A percentile compares a stretch with the other conserved stretches of the same genome.
phyloP scores from a whole-genome alignment of 92 coral and sea anemone genomes.

The Parazoanthus swiftii region DNA sequence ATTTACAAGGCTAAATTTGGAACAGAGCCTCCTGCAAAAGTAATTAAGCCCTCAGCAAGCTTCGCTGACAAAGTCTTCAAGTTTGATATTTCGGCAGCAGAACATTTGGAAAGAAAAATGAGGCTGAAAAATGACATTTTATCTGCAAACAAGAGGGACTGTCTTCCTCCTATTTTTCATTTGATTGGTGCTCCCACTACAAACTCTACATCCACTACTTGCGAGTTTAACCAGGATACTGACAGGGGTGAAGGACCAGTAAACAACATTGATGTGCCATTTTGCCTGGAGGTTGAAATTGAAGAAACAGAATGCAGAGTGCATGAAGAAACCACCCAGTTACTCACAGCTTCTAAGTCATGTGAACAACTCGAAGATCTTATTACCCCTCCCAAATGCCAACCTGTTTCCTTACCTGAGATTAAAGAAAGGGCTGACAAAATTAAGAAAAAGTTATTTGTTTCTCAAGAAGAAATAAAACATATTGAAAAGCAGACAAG shows the following conservation, averaged over 20 bases:
- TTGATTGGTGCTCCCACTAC: constrained; percentile 23
- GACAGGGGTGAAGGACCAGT: constrained; percentile 30
- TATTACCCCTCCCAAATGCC: constrained; percentile 33
- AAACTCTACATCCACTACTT: constrained; percentile 22
- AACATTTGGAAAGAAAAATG: constrained; percentile 33
- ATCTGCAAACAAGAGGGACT: constrained; percentile 30
- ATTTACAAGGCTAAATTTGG: constrained; percentile 44
- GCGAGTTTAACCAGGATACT: constrained; percentile 22
- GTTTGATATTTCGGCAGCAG: constrained; percentile 23
- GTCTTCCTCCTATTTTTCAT: constrained; percentile 45
- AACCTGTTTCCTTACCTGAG: constrained; percentile 35
- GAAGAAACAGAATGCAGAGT: constrained; percentile 38
- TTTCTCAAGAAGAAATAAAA: constrained; percentile 29
- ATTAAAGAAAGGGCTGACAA: constrained; percentile 48
- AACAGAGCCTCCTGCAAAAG: constrained; percentile 26
- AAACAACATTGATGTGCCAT: constrained; percentile 41
- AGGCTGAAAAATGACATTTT: constrained; percentile 42
- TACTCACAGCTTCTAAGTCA: constrained; percentile 2
- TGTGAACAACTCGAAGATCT: neutral
- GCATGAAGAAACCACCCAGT: constrained; percentile 31
- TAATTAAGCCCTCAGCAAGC: neutral
- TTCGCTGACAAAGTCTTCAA: constrained; percentile 39
- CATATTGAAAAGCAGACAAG: constrained; percentile 38
- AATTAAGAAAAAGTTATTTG: constrained; percentile 37
- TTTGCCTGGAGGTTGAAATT: constrained; percentile 42